A percentile compares a stretch with the other conserved stretches of the same genome.
Conservation (phyloP, 1,140 invertebrate species). For the Psilanteris sp. region DNA sequence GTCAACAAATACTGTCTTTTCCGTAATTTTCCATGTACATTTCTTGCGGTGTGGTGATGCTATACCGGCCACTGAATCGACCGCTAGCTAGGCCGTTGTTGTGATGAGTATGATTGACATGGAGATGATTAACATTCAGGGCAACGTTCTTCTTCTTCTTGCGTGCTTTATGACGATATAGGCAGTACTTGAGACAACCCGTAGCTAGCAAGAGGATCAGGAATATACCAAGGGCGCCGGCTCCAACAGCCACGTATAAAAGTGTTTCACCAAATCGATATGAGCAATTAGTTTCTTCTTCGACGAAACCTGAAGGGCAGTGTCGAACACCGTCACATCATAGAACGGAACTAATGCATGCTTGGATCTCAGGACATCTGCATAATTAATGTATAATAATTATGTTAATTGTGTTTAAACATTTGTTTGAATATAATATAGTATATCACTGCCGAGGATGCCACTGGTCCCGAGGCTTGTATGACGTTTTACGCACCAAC, state of each 20-base stretch:
- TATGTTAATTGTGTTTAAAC: no score
- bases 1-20: slow-evolving; percentile 88
- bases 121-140: slow-evolving; percentile 81
- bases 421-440: no score
- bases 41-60: slow-evolving; percentile 78
- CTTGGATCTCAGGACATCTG: slow-evolving; percentile 86
- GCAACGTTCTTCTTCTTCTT: slow-evolving; percentile 83
- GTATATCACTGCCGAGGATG: no score
- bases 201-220: slow-evolving; percentile 81
- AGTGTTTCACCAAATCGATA: slow-evolving; percentile 85
- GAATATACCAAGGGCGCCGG: slow-evolving; percentile 81
- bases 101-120: slow-evolving; percentile 81
- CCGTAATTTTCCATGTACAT: slow-evolving; percentile 83
- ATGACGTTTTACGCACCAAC: no score
- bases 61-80: slow-evolving; percentile 77
- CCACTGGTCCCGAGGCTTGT: no score
- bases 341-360: slow-evolving; percentile 85
- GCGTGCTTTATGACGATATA: slow-evolving; percentile 82
- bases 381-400: no score
- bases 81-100: slow-evolving; percentile 75
- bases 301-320: slow-evolving; percentile 88
- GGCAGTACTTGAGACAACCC: slow-evolving; percentile 83
- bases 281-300: slow-evolving; percentile 86
- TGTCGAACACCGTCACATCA: slow-evolving; percentile 87
- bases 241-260: slow-evolving; percentile 83